phyloP scores from a whole-genome alignment of 2,797 vertebrate species.

The Mormyrops attenuatus region DNA sequence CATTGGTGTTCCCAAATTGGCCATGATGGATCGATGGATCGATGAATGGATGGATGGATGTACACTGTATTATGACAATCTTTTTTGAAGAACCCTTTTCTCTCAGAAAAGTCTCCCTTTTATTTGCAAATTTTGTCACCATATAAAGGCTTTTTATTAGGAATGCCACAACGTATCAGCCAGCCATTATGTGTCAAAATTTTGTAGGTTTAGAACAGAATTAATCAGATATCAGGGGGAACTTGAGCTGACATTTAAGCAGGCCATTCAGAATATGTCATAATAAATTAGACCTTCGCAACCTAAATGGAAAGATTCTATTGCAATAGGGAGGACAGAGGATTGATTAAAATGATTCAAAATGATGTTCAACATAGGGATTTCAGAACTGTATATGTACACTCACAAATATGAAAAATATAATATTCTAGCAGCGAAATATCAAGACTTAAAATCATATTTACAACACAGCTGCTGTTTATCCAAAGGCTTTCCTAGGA shows the following conservation, averaged over 20 bases:
- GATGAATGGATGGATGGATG: background rate
- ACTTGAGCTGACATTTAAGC: conserved; percentile 8
- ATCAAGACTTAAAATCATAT: background rate
- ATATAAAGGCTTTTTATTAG: conserved; percentile 20
- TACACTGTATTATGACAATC: background rate
- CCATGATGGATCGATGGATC: background rate
- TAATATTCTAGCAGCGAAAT: background rate
- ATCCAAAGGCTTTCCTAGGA: background rate
- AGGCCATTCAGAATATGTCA: conserved; percentile 19
- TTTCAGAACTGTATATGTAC: background rate
- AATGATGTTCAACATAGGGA: background rate
- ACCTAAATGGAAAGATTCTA: background rate
- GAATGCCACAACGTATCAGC: conserved; percentile 25
- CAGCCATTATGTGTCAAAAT: conserved; percentile 23
- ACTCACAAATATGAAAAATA: background rate
- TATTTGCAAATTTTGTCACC: background rate
- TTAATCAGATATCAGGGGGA: background rate
- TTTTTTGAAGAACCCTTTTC: background rate
- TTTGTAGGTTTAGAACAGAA: background rate
- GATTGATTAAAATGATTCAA: background rate
- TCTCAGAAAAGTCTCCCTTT: background rate
- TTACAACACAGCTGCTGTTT: background rate
- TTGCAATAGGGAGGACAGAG: background rate
- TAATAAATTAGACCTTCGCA: conserved; percentile 9
- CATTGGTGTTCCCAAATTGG: background rate